phyloP scores from a whole-genome alignment of 1,140 invertebrate species.

The Danaus plexippus region DNA sequence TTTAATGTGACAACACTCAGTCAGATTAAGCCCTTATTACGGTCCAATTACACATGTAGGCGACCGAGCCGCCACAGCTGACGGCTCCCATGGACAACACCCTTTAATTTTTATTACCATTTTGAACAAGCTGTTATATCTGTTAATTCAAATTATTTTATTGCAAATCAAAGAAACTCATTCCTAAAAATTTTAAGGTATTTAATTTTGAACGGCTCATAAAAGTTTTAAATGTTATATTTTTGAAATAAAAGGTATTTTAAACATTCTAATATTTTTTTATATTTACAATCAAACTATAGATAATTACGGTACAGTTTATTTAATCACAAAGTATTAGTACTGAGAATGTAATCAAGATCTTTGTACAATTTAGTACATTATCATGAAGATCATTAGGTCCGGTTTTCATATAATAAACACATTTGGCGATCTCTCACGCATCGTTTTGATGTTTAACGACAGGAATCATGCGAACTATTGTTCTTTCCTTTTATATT shows the following conservation, averaged over 20 bases:
- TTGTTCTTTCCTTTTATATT: slow-evolving; percentile 16
- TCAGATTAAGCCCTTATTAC: slow-evolving; percentile 40
- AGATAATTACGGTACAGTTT: too few relatives aligned
- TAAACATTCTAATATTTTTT: too few relatives aligned
- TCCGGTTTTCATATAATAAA: slow-evolving; percentile 17
- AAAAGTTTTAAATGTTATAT: too few relatives aligned
- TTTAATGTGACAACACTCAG: slow-evolving; percentile 48
- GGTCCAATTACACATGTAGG: slow-evolving; percentile 37
- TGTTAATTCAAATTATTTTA: too few relatives aligned
- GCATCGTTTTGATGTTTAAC: slow-evolving; percentile 31
- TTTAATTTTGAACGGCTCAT: too few relatives aligned
- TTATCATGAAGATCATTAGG: slow-evolving; percentile 16
- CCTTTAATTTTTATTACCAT: slow-evolving; percentile 16
- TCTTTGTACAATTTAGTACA: slow-evolving; percentile 13
- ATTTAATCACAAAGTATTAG: too few relatives aligned
- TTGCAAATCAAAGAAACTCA: too few relatives aligned
- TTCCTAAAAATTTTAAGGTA: too few relatives aligned
- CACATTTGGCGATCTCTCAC: slow-evolving; percentile 29
- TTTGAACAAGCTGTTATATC: neutral
- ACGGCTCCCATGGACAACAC: slow-evolving; percentile 30
- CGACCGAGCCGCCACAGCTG: slow-evolving; percentile 32
- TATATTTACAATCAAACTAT: too few relatives aligned
- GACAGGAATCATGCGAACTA: slow-evolving; percentile 41
- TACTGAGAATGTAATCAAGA: neutral
- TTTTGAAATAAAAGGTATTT: too few relatives aligned